Base-by-base conservation (phyloP, 30 jellyfish, hydroid and myxozoan species). In the Rhopilema esculentum region DNA sequence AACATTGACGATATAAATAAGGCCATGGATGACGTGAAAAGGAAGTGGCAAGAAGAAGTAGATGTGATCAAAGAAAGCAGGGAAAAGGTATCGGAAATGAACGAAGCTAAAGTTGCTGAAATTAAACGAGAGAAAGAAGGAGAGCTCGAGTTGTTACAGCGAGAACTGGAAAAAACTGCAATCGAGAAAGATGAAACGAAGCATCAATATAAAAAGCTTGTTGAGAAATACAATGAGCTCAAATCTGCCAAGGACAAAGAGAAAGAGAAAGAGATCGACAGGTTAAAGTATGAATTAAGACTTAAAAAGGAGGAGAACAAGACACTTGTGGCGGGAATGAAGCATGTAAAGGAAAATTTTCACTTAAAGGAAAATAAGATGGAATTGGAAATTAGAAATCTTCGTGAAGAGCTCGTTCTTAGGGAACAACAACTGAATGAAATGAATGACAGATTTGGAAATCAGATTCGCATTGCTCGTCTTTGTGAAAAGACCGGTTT, bases 341-440 rank as follows among this genome's bases (percentile, higher is more conserved):
- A 71, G 8, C 66, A 27, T 1, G n/a, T 26, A 2, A 24, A 71
- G 19, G 49, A 71, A 25, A 22, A 27, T 18, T 30, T 30, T n/a
- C 25, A 0, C 2, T 19, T 40, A 1, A 31, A 73, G 24, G 70
- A 73, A 22, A 73, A 24, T 16, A 73, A 31, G 22, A 31, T 19
- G n/a, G 27, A 73, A 30, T 18, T 40, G 57, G 57, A 40, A 0
- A 73, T 73, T 22, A 73, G 68, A 32, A 30, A 33, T 31, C 70
- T 73, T 17, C 22, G 69, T 16, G 84, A 73, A 18, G 84, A 32
- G 23, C 19, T 73, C 1, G 8, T n/a, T 0, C 49, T 17, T 22
- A 73, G 24, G 21, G 70, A 73, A 9, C 49, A 30, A 22, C 70
- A 33, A 33, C 23, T 73, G 84, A 73, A 9, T 7, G 84, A 73